These are phyloP conservation scores for Camelus dromedarius DNA, from an alignment of 2,113 vertebrate genomes.

Conservation along the genomic window DNA sequence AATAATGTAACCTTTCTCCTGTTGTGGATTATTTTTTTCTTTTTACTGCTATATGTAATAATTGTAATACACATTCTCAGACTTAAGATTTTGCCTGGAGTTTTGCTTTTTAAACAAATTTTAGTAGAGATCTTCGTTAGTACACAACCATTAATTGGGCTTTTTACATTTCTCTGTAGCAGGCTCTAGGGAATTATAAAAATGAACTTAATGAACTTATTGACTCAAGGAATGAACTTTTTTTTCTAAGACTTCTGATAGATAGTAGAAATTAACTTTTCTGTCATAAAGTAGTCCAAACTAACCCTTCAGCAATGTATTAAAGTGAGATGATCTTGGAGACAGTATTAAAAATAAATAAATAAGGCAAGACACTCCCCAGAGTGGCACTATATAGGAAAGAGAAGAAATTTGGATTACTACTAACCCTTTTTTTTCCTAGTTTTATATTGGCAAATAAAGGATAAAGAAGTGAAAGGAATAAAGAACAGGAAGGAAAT, in stretches of 20 bases:
- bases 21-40: slow-evolving; percentile 10
- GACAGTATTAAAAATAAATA: not conserved
- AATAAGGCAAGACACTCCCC: not conserved
- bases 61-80: not conserved
- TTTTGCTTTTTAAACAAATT: slow-evolving; percentile 35
- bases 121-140: not conserved
- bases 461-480: not conserved
- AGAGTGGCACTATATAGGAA: not conserved
- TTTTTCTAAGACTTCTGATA: slow-evolving; percentile 48
- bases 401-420: slow-evolving; percentile 1
- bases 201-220: slow-evolving; percentile 13
- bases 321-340: not conserved
- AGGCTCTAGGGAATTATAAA: not conserved
- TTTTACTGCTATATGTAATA: not conserved
- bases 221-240: slow-evolving; percentile 6
- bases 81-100: slow-evolving; percentile 21
- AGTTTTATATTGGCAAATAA: not conserved
- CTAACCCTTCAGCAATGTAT: not conserved
- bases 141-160: not conserved
- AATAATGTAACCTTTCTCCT: slow-evolving; percentile 34
- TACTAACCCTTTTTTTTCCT: not conserved
- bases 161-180: not conserved
- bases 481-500: not conserved
- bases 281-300: slow-evolving; percentile 23
- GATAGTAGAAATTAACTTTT: slow-evolving; percentile 25